These are phyloP conservation scores for Alethe diademata DNA, from an alignment of 2,113 vertebrate species.

Conservation along the genomic window DNA sequence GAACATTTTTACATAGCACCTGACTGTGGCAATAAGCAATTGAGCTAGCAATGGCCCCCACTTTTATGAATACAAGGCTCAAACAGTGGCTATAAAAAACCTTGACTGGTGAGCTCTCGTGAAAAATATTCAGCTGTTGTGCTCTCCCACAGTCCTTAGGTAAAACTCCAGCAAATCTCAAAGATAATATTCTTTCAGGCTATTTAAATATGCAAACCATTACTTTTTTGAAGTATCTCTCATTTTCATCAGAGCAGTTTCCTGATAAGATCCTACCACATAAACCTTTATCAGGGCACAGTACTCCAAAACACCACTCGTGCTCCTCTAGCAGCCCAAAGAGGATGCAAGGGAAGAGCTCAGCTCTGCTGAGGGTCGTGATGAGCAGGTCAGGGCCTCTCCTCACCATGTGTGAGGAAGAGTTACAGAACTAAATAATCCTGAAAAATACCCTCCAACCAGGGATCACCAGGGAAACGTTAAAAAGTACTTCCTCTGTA, in stretches of 20 bases:
- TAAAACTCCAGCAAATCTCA: not conserved
- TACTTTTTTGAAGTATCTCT: not conserved
- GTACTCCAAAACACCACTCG: accelerated
- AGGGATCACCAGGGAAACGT: not conserved
- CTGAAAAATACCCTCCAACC: not conserved
- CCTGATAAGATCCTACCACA: not conserved
- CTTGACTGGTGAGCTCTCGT: not conserved
- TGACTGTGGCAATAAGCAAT: not conserved
- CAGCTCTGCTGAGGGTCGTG: not conserved
- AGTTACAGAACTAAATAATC: not conserved
- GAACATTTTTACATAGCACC: not conserved
- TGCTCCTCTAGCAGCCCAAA: not conserved
- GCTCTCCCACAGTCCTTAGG: not conserved
- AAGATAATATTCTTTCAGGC: not conserved
- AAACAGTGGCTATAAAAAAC: not conserved
- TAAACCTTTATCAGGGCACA: not conserved
- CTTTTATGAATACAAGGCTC: not conserved
- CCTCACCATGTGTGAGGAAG: not conserved
- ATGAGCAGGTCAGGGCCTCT: not conserved
- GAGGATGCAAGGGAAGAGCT: accelerated
- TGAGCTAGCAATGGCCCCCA: not conserved
- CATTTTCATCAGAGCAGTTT: not conserved
- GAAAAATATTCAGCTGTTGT: not conserved
- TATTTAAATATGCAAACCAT: not conserved
- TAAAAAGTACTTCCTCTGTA: not conserved